Conservation (phyloP, 1,140 invertebrate species). For the Drosophila mayri region DNA sequence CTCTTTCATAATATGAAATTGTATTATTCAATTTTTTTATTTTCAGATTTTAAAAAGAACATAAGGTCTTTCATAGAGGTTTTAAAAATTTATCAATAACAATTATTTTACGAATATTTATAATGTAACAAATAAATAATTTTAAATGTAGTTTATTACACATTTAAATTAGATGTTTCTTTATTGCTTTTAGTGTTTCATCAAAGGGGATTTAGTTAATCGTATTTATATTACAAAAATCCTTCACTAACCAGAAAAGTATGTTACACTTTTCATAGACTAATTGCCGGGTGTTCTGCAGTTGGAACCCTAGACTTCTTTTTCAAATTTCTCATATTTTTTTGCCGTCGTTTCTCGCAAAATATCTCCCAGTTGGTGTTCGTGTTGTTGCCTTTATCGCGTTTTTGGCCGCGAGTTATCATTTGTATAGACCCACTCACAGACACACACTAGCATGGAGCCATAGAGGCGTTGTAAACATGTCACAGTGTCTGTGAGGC, state of each 20-base stretch:
- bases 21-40: no score
- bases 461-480: slow-evolving; percentile 39
- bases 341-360: slow-evolving; percentile 42
- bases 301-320: background rate
- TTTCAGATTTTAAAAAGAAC: no score
- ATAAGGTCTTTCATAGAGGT: no score
- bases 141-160: background rate
- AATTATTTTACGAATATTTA: no score
- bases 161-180: background rate
- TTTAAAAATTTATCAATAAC: no score
- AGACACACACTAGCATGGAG: slow-evolving; percentile 25
- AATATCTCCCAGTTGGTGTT: slow-evolving; percentile 34
- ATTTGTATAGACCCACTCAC: slow-evolving; percentile 50
- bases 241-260: background rate
- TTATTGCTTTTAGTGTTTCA: background rate
- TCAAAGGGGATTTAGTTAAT: no score
- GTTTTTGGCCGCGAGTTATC: slow-evolving; percentile 77
- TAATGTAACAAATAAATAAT: no score
- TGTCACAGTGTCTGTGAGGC: slow-evolving; percentile 64
- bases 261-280: background rate
- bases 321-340: slow-evolving; percentile 8
- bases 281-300: background rate
- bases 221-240: no score
- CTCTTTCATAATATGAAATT: no score
- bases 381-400: slow-evolving; percentile 56